These are phyloP conservation scores for Echinarachnius parma DNA, from an alignment of 53 echinoderm and acorn worm genomes.

Conservation along the genomic window DNA sequence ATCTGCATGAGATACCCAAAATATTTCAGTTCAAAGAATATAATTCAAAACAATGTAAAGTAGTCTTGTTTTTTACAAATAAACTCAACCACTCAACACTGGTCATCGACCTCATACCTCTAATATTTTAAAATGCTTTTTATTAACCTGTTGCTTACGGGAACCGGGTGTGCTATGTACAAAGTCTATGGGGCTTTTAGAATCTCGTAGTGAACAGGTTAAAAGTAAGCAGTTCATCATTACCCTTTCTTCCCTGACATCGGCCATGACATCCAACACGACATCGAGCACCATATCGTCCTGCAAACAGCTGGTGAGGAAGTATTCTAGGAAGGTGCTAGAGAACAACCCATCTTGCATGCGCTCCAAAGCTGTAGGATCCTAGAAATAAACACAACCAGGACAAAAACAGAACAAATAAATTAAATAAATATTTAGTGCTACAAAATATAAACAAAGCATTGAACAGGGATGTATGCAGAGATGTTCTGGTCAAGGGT, in stretches of 20 bases:
- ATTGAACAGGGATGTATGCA: background rate
- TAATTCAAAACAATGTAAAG: too few relatives aligned
- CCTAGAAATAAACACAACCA: background rate
- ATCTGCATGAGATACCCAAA: too few relatives aligned
- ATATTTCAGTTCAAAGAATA: too few relatives aligned
- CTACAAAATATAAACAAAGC: background rate
- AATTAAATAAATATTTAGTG: background rate
- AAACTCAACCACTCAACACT: too few relatives aligned
- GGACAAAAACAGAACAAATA: background rate
- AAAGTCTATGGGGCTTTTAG: too few relatives aligned
- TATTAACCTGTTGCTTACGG: too few relatives aligned
- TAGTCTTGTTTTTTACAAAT: too few relatives aligned
- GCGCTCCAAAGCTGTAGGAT: background rate
- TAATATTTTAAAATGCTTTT: background rate
- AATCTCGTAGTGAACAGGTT: too few relatives aligned
- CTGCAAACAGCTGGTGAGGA: slow-evolving; percentile 24
- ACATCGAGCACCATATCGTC: slow-evolving; percentile 34
- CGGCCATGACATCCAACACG: slow-evolving; percentile 14
- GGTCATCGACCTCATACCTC: background rate
- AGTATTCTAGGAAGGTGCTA: slow-evolving; percentile 21
- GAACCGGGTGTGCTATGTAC: too few relatives aligned
- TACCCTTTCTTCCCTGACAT: slow-evolving; percentile 24
- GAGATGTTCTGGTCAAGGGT: too few relatives aligned
- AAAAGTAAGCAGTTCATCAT: too few relatives aligned
- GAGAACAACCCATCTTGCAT: slow-evolving; percentile 34